These are phyloP conservation scores for Cremastobaeus sp. DNA, from an alignment of 2,888 invertebrate species.

Conservation along the genomic window DNA sequence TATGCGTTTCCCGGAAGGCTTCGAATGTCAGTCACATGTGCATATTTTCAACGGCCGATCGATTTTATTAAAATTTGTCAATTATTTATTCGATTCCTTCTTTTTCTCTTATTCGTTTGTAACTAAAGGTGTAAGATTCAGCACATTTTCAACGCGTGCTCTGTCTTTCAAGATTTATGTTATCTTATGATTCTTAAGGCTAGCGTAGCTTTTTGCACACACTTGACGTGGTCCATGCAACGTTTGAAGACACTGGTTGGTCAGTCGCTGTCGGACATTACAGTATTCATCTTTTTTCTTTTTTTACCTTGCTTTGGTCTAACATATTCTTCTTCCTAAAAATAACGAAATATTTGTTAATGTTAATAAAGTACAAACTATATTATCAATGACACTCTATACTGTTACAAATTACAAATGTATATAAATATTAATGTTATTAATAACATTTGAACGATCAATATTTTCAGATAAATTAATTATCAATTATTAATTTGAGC, in stretches of 20 bases:
- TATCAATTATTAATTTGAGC: too few relatives aligned
- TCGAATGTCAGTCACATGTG: slow-evolving; percentile 50
- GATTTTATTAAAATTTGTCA: slow-evolving; percentile 29
- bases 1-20: slow-evolving; percentile 48
- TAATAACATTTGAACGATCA: too few relatives aligned
- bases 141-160: slow-evolving; percentile 29
- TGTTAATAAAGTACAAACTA: too few relatives aligned
- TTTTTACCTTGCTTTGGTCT: slow-evolving; percentile 95
- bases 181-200: slow-evolving; percentile 76
- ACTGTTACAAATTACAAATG: too few relatives aligned
- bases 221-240: slow-evolving; percentile 75
- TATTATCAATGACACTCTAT: too few relatives aligned
- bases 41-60: slow-evolving; percentile 15
- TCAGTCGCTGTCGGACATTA: slow-evolving; percentile 96
- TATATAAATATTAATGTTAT: too few relatives aligned
- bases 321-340: slow-evolving; percentile 91
- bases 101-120: slow-evolving; percentile 15
- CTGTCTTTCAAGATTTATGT: slow-evolving; percentile 66
- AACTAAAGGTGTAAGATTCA: slow-evolving; percentile 14
- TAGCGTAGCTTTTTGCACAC: slow-evolving; percentile 75
- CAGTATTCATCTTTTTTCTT: slow-evolving; percentile 86
- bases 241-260: slow-evolving; percentile 78
- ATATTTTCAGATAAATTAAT: too few relatives aligned
- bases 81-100: too few relatives aligned
- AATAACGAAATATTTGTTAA: not conserved